Conservation (phyloP, 1,140 invertebrate genomes). For the Hydropsyche tenuis region DNA sequence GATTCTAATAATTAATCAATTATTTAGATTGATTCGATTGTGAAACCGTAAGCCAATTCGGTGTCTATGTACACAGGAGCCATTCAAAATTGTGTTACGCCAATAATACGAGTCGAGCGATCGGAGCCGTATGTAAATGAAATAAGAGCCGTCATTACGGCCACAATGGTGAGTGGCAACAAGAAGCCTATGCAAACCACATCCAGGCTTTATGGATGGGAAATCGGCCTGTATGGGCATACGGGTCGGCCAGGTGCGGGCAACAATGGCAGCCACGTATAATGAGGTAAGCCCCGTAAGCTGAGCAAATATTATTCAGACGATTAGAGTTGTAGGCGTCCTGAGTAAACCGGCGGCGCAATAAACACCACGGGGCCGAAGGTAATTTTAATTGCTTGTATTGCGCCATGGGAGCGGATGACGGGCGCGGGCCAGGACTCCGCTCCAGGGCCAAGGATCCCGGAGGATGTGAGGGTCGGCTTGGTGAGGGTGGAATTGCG, state of each 20-base stretch:
- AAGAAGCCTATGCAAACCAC: constrained; percentile 23
- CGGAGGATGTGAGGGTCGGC: no score
- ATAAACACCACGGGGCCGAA: constrained; percentile 30
- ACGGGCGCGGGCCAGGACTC: no score
- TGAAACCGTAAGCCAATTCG: no score
- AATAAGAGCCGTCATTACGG: not conserved
- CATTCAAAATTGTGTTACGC: no score
- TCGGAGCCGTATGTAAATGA: not conserved
- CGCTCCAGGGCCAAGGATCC: no score
- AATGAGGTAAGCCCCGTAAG: constrained; percentile 43
- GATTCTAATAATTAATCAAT: no score
- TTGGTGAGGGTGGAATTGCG: no score
- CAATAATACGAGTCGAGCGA: not conserved
- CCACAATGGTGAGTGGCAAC: constrained; percentile 17
- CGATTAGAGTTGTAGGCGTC: constrained; percentile 38
- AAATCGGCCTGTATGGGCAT: not conserved
- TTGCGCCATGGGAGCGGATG: constrained; percentile 26
- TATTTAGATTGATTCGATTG: no score
- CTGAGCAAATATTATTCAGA: constrained; percentile 43
- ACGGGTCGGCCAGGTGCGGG: constrained; percentile 19
- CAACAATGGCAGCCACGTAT: constrained; percentile 33
- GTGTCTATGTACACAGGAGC: no score
- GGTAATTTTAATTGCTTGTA: constrained; percentile 46
- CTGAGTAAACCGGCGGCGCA: constrained; percentile 25
- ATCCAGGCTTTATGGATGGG: not conserved